Conservation (phyloP, 1,140 invertebrate species). For the Dolichoris vasculosae region DNA sequence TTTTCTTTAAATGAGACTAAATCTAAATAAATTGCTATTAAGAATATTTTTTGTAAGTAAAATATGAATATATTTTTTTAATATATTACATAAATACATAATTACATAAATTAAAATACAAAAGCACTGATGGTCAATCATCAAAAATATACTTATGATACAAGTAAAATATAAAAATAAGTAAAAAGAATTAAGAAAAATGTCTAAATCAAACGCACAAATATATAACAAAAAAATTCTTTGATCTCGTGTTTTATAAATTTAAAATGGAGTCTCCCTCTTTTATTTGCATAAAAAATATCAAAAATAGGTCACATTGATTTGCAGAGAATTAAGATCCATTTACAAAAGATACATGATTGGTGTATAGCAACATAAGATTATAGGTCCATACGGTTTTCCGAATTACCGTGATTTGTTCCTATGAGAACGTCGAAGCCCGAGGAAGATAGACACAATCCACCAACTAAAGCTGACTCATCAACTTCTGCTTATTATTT, state of each 20-base stretch:
- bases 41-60: too few relatives aligned
- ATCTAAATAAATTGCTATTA: too few relatives aligned
- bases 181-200: background rate
- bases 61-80: background rate
- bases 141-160: conserved; percentile 25
- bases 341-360: conserved; percentile 5
- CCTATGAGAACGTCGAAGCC: background rate
- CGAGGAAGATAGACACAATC: background rate
- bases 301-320: conserved; percentile 1
- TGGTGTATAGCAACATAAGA: too few relatives aligned
- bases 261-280: background rate
- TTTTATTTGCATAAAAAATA: conserved; percentile 23
- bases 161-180: background rate
- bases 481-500: too few relatives aligned
- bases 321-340: background rate
- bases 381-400: conserved; percentile 39
- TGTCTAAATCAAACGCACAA: background rate
- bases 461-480: background rate
- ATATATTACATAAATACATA: too few relatives aligned
- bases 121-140: background rate
- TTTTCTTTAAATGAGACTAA: too few relatives aligned
- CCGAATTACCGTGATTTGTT: conserved; percentile 37
- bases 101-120: background rate
- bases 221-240: background rate
- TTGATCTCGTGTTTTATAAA: conserved; percentile 39